Percentiles rank a stretch among this genome's conserved stretches.
These are phyloP conservation scores for Eira barbara DNA, from an alignment of 2,113 vertebrate genomes.

Conservation along the genomic window DNA sequence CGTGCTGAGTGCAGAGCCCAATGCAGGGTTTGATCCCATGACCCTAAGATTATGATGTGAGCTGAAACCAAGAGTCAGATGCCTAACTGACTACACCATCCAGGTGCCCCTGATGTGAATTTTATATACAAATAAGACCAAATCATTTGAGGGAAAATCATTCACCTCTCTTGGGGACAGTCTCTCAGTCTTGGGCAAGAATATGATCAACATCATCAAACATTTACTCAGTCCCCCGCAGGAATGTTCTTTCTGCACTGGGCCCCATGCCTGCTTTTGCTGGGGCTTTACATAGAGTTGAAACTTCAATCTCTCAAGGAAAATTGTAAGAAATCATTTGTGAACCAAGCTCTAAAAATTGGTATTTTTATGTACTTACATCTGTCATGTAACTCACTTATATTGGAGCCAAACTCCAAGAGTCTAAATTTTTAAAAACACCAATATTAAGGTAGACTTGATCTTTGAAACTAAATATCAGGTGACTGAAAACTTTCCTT, in stretches of 20 bases:
- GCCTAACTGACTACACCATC: not conserved
- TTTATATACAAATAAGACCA: not conserved
- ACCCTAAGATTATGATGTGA: not conserved
- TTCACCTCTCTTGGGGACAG: not conserved
- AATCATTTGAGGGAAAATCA: not conserved
- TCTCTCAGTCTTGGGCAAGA: not conserved
- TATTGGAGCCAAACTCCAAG: not conserved
- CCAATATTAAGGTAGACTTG: not conserved
- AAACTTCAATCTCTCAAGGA: not conserved
- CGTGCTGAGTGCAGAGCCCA: not conserved
- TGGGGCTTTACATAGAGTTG: not conserved
- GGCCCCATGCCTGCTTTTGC: not conserved
- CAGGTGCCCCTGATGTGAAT: not conserved
- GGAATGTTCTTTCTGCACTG: not conserved
- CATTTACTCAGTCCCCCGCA: not conserved
- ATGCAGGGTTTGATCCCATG: not conserved
- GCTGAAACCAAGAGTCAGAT: not conserved
- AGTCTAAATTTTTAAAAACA: not conserved
- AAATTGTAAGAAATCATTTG: not conserved
- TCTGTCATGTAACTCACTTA: not conserved
- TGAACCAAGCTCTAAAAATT: conserved; percentile 4
- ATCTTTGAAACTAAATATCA: not conserved
- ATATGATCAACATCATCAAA: not conserved
- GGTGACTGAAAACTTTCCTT: not conserved
- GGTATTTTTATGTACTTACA: not conserved